Conservation (phyloP, 2,797 vertebrate species). For the Sebastes nivosus region DNA sequence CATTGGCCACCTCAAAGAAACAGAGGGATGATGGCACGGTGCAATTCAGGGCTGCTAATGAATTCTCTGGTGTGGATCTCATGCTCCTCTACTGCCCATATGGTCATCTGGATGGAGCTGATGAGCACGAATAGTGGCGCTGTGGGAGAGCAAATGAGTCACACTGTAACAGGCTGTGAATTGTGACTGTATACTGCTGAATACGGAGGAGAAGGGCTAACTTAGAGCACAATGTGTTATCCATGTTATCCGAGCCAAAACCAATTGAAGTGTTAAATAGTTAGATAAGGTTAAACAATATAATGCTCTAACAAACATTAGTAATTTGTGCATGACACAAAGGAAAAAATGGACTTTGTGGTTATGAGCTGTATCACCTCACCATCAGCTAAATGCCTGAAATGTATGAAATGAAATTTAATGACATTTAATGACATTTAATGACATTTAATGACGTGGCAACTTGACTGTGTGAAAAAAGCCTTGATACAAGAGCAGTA, state of each 20-base stretch:
- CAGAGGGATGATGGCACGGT: constrained; percentile 79
- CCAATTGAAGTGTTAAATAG: not conserved
- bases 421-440: constrained; percentile 6
- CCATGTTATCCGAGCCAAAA: not conserved
- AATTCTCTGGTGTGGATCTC: constrained; percentile 84
- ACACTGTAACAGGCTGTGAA: constrained; percentile 11
- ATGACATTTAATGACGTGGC: not conserved
- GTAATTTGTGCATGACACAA: not conserved
- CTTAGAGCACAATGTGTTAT: constrained; percentile 71
- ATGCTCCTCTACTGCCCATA: constrained; percentile 83
- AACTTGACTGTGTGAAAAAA: not conserved
- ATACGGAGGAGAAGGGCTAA: constrained; percentile 23
- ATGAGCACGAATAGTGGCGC: constrained; percentile 76
- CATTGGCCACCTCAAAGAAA: constrained; percentile 71
- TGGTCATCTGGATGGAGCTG: constrained; percentile 82
- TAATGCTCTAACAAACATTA: not conserved
- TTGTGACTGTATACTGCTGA: not conserved
- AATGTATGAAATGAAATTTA: not conserved
- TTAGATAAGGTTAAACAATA: not conserved
- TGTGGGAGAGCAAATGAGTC: constrained; percentile 37
- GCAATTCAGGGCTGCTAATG: constrained; percentile 81
- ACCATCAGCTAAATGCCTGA: not conserved
- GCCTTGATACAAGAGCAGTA: not conserved
- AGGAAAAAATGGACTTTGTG: not conserved
- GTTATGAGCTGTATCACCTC: not conserved